Conservation (phyloP, 2,113 vertebrate species). For the Phalacrocorax aristotelis region DNA sequence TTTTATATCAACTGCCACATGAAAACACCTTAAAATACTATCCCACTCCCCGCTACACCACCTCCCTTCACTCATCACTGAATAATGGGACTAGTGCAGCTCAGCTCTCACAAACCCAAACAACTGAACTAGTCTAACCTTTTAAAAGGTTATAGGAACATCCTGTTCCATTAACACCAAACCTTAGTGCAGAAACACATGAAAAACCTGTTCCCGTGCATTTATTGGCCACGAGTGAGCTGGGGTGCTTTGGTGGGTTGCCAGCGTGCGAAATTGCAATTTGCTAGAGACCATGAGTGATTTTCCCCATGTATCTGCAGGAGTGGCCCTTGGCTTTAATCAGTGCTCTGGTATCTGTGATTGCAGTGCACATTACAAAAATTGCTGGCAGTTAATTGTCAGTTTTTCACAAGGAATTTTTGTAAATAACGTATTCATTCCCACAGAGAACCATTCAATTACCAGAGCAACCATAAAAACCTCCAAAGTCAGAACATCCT, state of each 20-base stretch:
- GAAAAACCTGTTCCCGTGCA: background rate
- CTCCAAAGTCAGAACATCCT: background rate
- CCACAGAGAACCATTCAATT: background rate
- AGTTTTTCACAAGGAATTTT: background rate
- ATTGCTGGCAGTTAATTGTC: background rate
- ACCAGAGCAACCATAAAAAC: conserved; percentile 5
- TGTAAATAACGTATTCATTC: conserved; percentile 5
- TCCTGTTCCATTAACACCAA: background rate
- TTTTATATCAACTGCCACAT: background rate
- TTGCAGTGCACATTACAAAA: background rate
- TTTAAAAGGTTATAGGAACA: background rate
- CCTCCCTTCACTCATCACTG: background rate
- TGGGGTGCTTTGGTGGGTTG: background rate
- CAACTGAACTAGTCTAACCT: background rate
- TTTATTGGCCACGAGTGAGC: background rate
- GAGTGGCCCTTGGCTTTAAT: background rate
- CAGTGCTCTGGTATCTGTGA: background rate
- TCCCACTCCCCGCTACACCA: accelerated
- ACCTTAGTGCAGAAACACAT: background rate
- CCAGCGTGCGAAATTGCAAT: background rate
- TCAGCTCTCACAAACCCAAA: background rate
- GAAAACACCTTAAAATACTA: background rate
- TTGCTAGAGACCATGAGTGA: background rate
- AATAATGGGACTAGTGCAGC: background rate
- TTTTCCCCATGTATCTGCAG: background rate